A percentile compares a stretch with the other conserved stretches of the same genome.
Conservation (phyloP, 2,113 vertebrate species). For the Vombatus ursinus region DNA sequence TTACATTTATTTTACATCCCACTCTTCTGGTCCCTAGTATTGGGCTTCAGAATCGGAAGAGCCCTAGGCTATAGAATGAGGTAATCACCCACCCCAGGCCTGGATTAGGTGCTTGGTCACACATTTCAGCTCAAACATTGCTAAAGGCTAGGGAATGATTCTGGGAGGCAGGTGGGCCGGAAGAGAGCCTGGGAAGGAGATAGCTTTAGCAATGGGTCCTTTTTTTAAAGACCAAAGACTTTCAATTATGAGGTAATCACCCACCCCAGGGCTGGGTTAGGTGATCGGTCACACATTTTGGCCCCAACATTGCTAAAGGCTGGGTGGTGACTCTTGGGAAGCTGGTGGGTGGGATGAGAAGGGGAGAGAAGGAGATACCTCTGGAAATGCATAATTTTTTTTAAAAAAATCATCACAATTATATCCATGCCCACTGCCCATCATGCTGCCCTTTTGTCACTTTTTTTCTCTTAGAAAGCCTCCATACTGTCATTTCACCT, state of each 20-base stretch:
- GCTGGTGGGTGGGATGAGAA: not conserved
- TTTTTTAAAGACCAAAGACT: too few species aligned
- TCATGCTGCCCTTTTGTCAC: not conserved
- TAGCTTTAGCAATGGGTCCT: not conserved
- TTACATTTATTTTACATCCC: not conserved
- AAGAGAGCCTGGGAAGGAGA: not conserved
- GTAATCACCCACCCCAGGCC: not conserved
- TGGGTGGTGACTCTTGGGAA: not conserved
- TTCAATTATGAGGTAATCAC: too few species aligned
- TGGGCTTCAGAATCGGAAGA: not conserved
- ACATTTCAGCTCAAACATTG: not conserved
- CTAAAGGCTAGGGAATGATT: not conserved
- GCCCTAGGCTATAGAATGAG: not conserved
- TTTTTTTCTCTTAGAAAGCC: not conserved
- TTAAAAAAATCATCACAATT: too few species aligned
- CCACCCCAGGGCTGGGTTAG: not conserved
- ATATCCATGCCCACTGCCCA: not conserved
- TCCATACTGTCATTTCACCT: not conserved
- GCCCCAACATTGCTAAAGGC: not conserved
- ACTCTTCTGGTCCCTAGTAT: not conserved
- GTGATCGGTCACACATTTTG: not conserved
- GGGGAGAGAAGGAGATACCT: not conserved
- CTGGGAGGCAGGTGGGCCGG: not conserved
- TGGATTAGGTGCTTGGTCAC: not conserved
- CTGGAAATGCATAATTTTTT: not conserved